These are phyloP conservation scores for Drosophila mimica DNA, from an alignment of 2,888 invertebrate species.

Conservation along the genomic window DNA sequence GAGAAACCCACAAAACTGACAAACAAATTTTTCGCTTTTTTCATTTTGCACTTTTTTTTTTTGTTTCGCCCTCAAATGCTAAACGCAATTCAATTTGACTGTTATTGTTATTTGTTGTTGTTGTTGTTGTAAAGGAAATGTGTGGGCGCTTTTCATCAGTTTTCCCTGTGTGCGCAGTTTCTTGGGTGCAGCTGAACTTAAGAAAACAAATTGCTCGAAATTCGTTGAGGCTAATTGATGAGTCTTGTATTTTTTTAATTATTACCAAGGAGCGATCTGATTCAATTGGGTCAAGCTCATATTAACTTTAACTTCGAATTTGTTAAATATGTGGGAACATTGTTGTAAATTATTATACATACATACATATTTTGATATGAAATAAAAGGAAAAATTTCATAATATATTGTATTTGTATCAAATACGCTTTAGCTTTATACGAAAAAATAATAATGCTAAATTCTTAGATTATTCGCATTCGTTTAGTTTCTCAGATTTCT, in stretches of 20 bases:
- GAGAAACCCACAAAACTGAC: constrained; percentile 38
- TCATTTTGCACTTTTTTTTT: constrained; percentile 29
- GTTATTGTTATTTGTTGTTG: constrained; percentile 1
- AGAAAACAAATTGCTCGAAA: constrained; percentile 32
- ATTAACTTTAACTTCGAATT: constrained; percentile 17
- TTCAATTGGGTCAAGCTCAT: constrained; percentile 32
- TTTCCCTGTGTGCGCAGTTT: constrained; percentile 24
- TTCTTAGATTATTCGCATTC: not conserved
- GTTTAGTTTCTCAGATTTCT: not conserved
- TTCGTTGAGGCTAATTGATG: constrained; percentile 45
- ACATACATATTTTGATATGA: not conserved
- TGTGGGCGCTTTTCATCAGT: constrained; percentile 44
- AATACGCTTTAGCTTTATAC: not conserved
- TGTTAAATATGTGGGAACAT: not conserved
- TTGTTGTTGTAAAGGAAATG: constrained; percentile 23
- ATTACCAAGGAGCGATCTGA: constrained; percentile 16
- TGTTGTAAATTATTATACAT: not conserved
- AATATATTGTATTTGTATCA: not conserved
- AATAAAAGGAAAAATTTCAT: too few relatives aligned
- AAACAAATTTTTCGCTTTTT: constrained; percentile 26
- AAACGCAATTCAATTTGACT: constrained; percentile 32
- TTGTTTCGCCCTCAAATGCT: constrained; percentile 13
- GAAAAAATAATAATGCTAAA: not conserved
- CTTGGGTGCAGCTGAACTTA: constrained; percentile 32
- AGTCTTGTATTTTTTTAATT: constrained; percentile 40